Percentiles rank a stretch among this genome's conserved stretches.
These are phyloP conservation scores for Tachina lurida DNA, from an alignment of 2,888 invertebrate species.

Conservation along the genomic window DNA sequence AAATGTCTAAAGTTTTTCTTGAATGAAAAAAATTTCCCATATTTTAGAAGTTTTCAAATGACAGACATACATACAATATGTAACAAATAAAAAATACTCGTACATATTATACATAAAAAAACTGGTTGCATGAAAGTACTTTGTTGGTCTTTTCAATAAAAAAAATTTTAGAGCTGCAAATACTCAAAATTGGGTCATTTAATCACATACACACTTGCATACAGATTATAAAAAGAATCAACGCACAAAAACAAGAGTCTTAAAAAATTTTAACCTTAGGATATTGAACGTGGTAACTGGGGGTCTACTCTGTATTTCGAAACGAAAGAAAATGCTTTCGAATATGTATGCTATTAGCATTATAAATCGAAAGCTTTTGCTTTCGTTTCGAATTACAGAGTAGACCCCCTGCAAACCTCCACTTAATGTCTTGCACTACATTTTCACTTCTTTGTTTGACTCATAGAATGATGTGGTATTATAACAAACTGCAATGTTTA, in stretches of 20 bases:
- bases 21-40: slow-evolving; percentile 32
- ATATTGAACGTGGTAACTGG: too few species aligned
- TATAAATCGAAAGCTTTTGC: too few species aligned
- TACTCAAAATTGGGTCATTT: slow-evolving; percentile 48
- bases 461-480: too few species aligned
- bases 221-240: neutral
- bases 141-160: neutral
- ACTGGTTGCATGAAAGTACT: slow-evolving; percentile 15
- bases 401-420: too few species aligned
- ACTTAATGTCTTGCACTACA: too few species aligned
- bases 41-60: slow-evolving; percentile 35
- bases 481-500: too few species aligned
- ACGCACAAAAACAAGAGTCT: neutral
- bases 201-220: neutral
- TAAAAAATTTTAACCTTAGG: too few species aligned
- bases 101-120: neutral
- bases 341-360: too few species aligned
- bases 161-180: slow-evolving; percentile 1
- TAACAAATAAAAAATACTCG: neutral
- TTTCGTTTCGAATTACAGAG: too few species aligned
- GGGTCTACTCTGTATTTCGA: too few species aligned
- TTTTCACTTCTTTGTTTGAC: too few species aligned
- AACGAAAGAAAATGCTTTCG: too few species aligned
- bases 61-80: neutral
- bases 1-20: neutral